These are phyloP conservation scores for Stigmatopora nigra DNA, from an alignment of 2,113 vertebrate genomes.

Conservation along the genomic window DNA sequence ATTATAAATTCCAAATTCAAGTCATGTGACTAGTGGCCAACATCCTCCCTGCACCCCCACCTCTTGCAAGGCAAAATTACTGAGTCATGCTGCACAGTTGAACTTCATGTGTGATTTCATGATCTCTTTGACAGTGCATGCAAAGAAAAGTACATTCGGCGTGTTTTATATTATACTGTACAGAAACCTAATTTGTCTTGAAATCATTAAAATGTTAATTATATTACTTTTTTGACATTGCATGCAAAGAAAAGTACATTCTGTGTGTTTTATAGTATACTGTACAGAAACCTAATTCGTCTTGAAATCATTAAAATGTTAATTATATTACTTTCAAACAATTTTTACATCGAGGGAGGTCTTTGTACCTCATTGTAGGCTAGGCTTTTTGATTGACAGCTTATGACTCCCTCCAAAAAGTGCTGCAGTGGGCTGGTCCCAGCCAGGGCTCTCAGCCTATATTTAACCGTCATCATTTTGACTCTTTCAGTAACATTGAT, in stretches of 20 bases:
- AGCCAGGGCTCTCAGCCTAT: constrained; percentile 20
- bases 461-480: constrained; percentile 4
- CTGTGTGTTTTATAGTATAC: neutral
- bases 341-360: constrained; percentile 1
- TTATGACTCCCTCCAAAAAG: constrained; percentile 38
- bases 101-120: neutral
- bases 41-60: neutral
- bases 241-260: neutral
- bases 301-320: neutral
- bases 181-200: neutral
- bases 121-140: neutral
- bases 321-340: neutral
- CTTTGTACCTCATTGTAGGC: constrained; percentile 4
- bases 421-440: constrained; percentile 73
- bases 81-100: constrained; percentile 24
- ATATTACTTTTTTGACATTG: neutral
- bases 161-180: neutral
- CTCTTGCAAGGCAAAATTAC: constrained; percentile 6
- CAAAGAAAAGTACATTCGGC: neutral
- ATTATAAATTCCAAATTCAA: constrained; percentile 2
- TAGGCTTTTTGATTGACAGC: constrained; percentile 26
- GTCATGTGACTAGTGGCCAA: constrained; percentile 13
- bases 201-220: neutral
- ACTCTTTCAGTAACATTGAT: no score
- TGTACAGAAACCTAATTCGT: neutral